Base-by-base conservation (phyloP, 2,113 vertebrate species). In the Colinus virginianus region DNA sequence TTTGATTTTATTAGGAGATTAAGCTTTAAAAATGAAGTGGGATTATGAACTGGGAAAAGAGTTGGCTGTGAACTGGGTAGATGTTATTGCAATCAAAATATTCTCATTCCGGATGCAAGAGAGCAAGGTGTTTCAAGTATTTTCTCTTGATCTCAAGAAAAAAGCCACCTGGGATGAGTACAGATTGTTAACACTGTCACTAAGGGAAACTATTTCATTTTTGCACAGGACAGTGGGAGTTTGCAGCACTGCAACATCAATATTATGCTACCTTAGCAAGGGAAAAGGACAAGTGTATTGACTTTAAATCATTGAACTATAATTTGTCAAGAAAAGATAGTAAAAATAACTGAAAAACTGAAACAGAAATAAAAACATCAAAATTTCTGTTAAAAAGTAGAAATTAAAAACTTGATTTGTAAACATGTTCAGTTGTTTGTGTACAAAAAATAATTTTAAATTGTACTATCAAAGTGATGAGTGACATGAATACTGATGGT, bases 1-100 rank as follows among this genome's bases (percentile, higher is more conserved):
- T 94, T 90, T 77, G 26, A 62, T 74, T 90, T 88, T 86, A 88
- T 83, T 83, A 92, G 53, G 64, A 90, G 64, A 86, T 88, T 64
- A 59, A 21, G 61, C 83, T 93, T 93, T 72, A 86, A 90, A 93
- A 93, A 59, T 78, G 79, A 84, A 46, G 51, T 59, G 42, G 86
- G 88, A 92, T 84, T 72, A 16, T 84, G 64, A 84, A 67, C 56
- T 75, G 64, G 40, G 66, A 88, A 74, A n/a, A 63, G 56, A 88
- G 38, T 45, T 90, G 83, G 45, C 28, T 66, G 63, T 42, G 49
- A 67, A 23, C 13, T 0, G 45, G 63, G 34, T 88, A 81, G 36
- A 67, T 43, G 69, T 70, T 81, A 87, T 59, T 38, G 25, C 16
- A 2, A 46, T 55, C 13, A 64, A 63, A 2, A 2, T 32, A 72